phyloP scores from a whole-genome alignment of 2,888 invertebrate genomes.

The Plemyria rubiginata region DNA sequence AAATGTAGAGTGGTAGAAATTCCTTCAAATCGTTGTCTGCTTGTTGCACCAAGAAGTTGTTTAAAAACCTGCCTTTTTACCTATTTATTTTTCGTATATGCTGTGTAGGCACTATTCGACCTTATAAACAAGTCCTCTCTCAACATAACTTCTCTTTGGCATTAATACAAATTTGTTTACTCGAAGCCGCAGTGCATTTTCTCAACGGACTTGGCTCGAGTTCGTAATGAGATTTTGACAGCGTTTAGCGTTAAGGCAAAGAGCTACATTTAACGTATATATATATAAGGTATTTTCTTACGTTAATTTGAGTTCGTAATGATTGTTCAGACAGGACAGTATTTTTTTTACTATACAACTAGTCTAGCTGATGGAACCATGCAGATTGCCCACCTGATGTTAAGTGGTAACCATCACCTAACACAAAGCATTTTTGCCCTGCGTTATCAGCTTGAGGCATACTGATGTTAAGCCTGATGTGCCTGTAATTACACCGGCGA shows the following conservation, averaged over 20 bases:
- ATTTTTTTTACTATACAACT: no score
- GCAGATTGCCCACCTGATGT: no score
- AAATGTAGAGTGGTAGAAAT: no score
- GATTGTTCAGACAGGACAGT: background rate
- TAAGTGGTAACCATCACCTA: no score
- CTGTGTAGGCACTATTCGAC: background rate
- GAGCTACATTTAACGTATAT: constrained; percentile 21
- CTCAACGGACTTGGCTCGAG: constrained; percentile 61
- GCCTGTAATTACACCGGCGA: no score
- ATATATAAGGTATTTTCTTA: constrained; percentile 21
- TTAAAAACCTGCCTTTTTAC: no score
- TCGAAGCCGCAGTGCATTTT: constrained; percentile 65
- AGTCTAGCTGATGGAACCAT: no score
- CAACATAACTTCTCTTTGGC: constrained; percentile 38
- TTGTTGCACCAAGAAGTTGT: no score
- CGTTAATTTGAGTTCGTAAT: background rate
- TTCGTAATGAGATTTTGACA: constrained; percentile 49
- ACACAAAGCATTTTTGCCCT: no score
- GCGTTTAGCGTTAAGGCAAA: constrained; percentile 45
- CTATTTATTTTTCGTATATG: background rate
- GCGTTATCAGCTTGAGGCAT: no score
- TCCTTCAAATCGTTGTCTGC: no score
- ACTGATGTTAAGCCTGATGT: no score
- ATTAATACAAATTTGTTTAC: constrained; percentile 66
- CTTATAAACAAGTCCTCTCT: constrained; percentile 38